Evolutionary conservation across 2,888 invertebrate species (phyloP).

Genomic region (Keiferia lycopersicella): DNA sequence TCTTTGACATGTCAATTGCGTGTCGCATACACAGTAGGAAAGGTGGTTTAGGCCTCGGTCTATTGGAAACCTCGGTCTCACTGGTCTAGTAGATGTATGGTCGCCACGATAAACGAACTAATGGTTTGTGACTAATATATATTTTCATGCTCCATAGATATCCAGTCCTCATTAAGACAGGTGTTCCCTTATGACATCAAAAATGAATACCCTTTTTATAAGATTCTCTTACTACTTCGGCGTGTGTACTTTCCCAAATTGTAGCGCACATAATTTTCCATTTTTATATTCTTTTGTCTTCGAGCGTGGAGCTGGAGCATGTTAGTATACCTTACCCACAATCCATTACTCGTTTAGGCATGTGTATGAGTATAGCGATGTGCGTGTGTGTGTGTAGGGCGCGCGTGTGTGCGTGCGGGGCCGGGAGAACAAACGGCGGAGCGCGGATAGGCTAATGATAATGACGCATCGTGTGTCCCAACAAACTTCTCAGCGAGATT

Average conservation of each 20-base stretch:
- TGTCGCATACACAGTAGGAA: slow-evolving; percentile 36
- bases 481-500: slow-evolving; percentile 77
- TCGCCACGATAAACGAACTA: neutral
- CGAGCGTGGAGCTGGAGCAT: slow-evolving; percentile 33
- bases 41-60: neutral
- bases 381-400: slow-evolving; percentile 46
- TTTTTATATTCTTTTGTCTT: too few relatives aligned
- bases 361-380: slow-evolving; percentile 37
- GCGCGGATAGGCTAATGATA: slow-evolving; percentile 68
- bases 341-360: slow-evolving; percentile 27
- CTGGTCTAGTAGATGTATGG: slow-evolving; percentile 7
- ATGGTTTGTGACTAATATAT: neutral
- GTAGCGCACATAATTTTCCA: too few relatives aligned
- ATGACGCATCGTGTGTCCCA: slow-evolving; percentile 69
- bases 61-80: slow-evolving; percentile 8
- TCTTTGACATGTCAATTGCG: slow-evolving; percentile 29
- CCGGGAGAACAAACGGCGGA: slow-evolving; percentile 62
- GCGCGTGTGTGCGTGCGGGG: slow-evolving; percentile 35
- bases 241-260: too few relatives aligned
- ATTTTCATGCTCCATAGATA: neutral
- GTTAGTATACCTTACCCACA: slow-evolving; percentile 34
- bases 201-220: too few relatives aligned
- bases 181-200: too few relatives aligned
- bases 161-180: too few relatives aligned
- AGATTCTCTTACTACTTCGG: too few relatives aligned